Percentiles rank a stretch among this genome's conserved stretches.
These are phyloP conservation scores for Tragulus kanchil DNA, from an alignment of 2,113 vertebrate species.

Conservation along the genomic window DNA sequence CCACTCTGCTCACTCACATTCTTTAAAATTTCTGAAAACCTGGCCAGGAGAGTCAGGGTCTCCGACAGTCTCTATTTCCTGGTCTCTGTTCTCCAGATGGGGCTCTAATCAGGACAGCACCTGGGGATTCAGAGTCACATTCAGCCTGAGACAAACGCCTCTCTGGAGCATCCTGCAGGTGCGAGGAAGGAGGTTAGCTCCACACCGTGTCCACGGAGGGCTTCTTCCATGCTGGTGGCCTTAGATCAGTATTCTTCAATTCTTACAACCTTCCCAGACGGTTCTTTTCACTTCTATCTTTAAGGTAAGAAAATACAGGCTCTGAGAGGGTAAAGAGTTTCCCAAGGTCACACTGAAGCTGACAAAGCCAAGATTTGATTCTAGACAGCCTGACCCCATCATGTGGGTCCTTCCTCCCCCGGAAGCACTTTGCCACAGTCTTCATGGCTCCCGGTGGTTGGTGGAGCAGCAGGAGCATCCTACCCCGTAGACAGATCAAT, in stretches of 20 bases:
- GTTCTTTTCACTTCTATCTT: neutral
- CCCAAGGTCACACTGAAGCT: neutral
- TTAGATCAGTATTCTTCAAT: neutral
- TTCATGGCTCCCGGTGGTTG: neutral
- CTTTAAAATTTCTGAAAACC: neutral
- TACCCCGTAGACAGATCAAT: neutral
- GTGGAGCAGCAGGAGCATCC: no score
- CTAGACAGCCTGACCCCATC: neutral
- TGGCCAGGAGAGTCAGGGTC: neutral
- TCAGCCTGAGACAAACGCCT: neutral
- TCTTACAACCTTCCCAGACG: neutral
- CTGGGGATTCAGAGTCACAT: neutral
- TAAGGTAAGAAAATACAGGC: neutral
- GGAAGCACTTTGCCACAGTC: neutral
- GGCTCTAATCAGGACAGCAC: neutral
- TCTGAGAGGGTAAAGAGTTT: neutral
- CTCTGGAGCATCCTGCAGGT: neutral
- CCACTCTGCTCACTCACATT: neutral
- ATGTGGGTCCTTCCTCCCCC: neutral
- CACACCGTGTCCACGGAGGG: neutral
- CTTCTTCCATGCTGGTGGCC: neutral
- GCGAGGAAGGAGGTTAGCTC: constrained; percentile 19
- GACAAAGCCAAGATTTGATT: neutral
- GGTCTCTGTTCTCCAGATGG: neutral
- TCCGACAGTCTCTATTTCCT: neutral